Conservation (phyloP, 2,113 vertebrate genomes). For the Hippocampus zosterae region DNA sequence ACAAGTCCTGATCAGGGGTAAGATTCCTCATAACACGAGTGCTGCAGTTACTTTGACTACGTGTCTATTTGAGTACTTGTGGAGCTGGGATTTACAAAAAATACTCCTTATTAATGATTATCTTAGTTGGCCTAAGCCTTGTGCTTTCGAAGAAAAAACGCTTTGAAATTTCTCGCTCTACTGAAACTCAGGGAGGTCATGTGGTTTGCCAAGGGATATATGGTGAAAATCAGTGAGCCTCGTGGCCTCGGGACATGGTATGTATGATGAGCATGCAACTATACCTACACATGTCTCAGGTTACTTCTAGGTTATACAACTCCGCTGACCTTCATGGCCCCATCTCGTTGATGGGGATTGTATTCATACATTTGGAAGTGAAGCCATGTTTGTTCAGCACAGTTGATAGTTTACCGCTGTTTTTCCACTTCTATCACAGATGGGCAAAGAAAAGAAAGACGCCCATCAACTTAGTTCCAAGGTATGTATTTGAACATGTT, state of each 20-base stretch:
- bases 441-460: conserved; percentile 84
- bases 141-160: conserved; percentile 42
- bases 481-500: conserved; percentile 76
- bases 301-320: conserved; percentile 4
- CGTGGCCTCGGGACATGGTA: conserved; percentile 55
- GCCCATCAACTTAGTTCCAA: conserved; percentile 78
- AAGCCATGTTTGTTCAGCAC: conserved; percentile 63
- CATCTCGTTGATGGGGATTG: conserved; percentile 36
- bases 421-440: conserved; percentile 83
- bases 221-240: conserved; percentile 53
- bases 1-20: conserved; percentile 72
- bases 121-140: conserved; percentile 30
- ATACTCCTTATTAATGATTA: conserved; percentile 23
- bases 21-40: conserved; percentile 34
- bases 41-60: conserved; percentile 6
- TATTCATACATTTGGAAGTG: conserved; percentile 42
- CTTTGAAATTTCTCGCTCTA: conserved; percentile 59
- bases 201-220: conserved; percentile 58
- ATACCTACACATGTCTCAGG: conserved; percentile 35
- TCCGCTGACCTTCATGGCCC: conserved; percentile 32
- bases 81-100: conserved; percentile 25
- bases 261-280: conserved; percentile 59
- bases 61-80: conserved; percentile 14
- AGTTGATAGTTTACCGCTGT: conserved; percentile 76
- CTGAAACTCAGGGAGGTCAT: conserved; percentile 60